Evolutionary conservation across 2,113 vertebrate genomes (phyloP).

Genomic region (Calyptomena viridis): DNA sequence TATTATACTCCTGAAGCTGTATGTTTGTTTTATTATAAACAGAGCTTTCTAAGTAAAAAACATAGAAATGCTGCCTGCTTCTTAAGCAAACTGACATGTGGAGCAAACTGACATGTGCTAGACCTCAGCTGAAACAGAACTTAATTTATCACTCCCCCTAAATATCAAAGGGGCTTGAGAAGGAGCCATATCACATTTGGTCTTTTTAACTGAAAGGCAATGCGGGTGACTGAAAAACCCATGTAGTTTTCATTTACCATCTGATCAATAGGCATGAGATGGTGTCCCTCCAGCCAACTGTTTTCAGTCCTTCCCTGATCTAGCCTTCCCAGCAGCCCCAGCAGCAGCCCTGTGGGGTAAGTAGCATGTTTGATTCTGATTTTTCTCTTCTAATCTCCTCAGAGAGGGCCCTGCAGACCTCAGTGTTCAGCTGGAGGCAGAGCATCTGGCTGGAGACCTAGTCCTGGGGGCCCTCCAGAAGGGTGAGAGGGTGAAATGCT

Average conservation of each 20-base stretch:
- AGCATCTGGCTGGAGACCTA: background rate
- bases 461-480: background rate
- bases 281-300: background rate
- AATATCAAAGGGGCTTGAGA: slow-evolving; percentile 11
- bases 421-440: background rate
- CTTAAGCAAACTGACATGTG: slow-evolving; percentile 9
- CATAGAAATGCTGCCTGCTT: slow-evolving; percentile 21
- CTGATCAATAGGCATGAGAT: background rate
- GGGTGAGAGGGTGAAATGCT: accelerated
- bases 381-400: background rate
- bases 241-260: background rate
- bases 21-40: slow-evolving; percentile 58
- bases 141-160: background rate
- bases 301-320: background rate
- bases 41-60: slow-evolving; percentile 39
- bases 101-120: background rate
- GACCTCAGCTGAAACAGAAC: slow-evolving; percentile 11
- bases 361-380: background rate
- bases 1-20: slow-evolving; percentile 39
- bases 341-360: background rate
- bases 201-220: background rate
- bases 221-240: background rate
- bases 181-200: background rate
- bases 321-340: background rate
- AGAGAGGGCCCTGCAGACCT: background rate